phyloP scores from a whole-genome alignment of 2,113 vertebrate species.

The Microtus ochrogaster region DNA sequence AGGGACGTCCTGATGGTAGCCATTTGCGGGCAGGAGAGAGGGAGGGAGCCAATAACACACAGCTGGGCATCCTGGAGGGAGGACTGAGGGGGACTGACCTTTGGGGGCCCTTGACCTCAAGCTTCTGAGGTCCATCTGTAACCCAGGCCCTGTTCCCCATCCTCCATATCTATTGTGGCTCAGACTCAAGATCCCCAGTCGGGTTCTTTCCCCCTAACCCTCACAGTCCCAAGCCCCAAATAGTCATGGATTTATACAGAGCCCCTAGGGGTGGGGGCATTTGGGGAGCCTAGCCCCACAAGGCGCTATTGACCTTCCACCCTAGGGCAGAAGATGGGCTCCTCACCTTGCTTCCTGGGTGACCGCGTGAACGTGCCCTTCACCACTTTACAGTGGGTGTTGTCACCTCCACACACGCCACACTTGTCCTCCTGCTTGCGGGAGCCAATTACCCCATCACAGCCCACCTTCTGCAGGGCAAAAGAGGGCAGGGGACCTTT shows the following conservation, averaged over 20 bases:
- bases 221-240: background rate
- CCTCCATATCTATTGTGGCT: too few species aligned
- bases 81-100: background rate
- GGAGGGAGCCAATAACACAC: background rate
- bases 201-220: background rate
- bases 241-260: background rate
- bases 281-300: background rate
- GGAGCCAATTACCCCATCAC: constrained; percentile 96
- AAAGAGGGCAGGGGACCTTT: too few species aligned
- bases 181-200: background rate
- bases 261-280: background rate
- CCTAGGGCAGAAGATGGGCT: background rate
- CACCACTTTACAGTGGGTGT: constrained; percentile 94
- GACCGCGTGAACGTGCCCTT: constrained; percentile 93
- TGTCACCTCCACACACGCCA: constrained; percentile 96
- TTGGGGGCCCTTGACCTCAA: background rate
- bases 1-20: background rate
- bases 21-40: background rate
- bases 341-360: constrained; percentile 93
- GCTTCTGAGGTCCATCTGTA: background rate
- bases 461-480: constrained; percentile 94
- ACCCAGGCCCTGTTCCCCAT: background rate
- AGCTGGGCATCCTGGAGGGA: too few species aligned
- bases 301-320: too few species aligned
- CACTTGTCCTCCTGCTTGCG: constrained; percentile 97